Base-by-base conservation (phyloP, 1,140 invertebrate genomes). In the Saccostrea echinata region DNA sequence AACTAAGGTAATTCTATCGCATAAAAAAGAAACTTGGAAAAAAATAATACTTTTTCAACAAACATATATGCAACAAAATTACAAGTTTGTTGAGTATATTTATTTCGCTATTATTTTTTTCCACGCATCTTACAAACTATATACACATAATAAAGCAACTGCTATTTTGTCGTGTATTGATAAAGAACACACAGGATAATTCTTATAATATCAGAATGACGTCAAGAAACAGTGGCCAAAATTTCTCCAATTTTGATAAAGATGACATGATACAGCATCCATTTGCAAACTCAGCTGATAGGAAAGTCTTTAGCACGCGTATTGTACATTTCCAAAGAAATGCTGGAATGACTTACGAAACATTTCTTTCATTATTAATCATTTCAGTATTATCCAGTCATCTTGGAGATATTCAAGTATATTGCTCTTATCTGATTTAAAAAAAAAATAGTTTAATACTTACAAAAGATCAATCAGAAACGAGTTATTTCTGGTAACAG, bases 181-280 rank as follows among this genome's bases (percentile, higher is more conserved):
- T 30, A 76, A 16, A 76, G 68, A 76, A 76, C 68, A 76, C 30
- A 76, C 68, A 30, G 16, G 8, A 11, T 0, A 76, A 33, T 76
- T 76, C 68, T 76, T 76, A 27, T 76, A 30, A 76, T 76, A 76
- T 76, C 68, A 76, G 68, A 76, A 76, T 76, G 68, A 76, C 68
- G 68, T 76, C 68, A 76, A 16, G 68, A 30, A 30, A 27, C 27
- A 76, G 30, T 30, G 30, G 68, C 68, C 68, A 33, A 76, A 30
- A 76, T 33, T 76, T 76, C 68, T 76, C 30, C 30, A 76, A 27
- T 76, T 76, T 76, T 76, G 68, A 76, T 76, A 76, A 76, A 76
- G 30, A 33, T 76, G 68, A 76, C 68, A 76, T 35, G 27, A 33
- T 76, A 76, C 68, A 76, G 68, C 16, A 30, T 30, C 68, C 68